phyloP scores from a whole-genome alignment of 2,888 invertebrate species.

The Sepioteuthis lessoniana region DNA sequence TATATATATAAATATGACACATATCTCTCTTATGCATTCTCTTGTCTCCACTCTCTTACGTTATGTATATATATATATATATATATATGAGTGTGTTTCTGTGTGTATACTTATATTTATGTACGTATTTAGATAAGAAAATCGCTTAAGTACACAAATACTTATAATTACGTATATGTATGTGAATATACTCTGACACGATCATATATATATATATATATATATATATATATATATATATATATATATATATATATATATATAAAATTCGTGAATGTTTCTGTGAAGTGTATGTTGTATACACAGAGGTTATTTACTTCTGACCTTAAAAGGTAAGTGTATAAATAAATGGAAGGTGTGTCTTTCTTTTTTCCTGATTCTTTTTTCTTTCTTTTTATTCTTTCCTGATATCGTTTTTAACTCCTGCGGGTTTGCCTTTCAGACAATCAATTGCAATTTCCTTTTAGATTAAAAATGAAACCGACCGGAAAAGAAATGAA shows the following conservation, averaged over 20 bases:
- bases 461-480: background rate
- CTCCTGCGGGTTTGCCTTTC: slow-evolving; percentile 15
- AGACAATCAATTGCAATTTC: slow-evolving; percentile 23
- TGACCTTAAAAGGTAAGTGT: background rate
- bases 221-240: background rate
- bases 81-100: no score
- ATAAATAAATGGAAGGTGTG: background rate
- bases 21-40: no score
- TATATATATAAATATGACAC: no score
- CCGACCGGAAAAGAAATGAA: slow-evolving; percentile 16
- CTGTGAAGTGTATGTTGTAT: background rate
- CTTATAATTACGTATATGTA: background rate
- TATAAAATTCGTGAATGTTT: no score
- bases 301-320: background rate
- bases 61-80: no score
- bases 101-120: no score
- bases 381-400: no score
- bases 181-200: no score
- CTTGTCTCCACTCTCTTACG: no score
- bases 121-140: no score
- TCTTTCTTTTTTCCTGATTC: background rate
- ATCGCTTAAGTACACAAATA: no score
- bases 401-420: background rate
- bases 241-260: background rate
- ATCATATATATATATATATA: no score